Evolutionary conservation across 2,797 vertebrate species (phyloP).

Genomic region (Macrochelys suwanniensis): DNA sequence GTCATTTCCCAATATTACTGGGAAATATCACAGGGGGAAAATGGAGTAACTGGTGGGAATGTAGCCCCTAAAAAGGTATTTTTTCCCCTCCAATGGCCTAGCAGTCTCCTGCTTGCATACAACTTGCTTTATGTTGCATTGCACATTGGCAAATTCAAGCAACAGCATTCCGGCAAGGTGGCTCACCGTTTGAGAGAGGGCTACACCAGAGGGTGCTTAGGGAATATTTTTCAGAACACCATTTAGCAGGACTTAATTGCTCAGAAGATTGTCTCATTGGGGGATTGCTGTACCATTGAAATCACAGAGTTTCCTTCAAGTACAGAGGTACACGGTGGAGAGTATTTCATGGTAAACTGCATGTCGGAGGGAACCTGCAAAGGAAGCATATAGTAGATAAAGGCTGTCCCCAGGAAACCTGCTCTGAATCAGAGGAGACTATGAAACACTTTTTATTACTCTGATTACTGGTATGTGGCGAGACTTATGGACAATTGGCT

Average conservation of each 20-base stretch:
- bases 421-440: not conserved
- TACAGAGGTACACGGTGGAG: rapidly evolving
- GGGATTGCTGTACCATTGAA: not conserved
- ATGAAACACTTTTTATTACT: not conserved
- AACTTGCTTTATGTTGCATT: not conserved
- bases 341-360: not conserved
- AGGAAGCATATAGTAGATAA: not conserved
- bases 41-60: not conserved
- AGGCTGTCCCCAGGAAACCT: not conserved
- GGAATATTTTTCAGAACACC: not conserved
- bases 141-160: not conserved
- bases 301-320: not conserved
- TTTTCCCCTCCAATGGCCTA: not conserved
- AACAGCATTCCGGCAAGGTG: not conserved
- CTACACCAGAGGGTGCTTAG: not conserved
- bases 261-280: not conserved
- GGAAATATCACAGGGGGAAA: not conserved
- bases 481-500: not conserved
- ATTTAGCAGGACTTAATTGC: not conserved
- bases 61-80: not conserved
- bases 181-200: not conserved
- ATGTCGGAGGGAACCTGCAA: not conserved
- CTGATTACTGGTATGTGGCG: not conserved
- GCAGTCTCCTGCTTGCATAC: not conserved
- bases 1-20: not conserved